These are phyloP conservation scores for Phaethornis superciliosus DNA, from an alignment of 2,113 vertebrate genomes.

Conservation along the genomic window DNA sequence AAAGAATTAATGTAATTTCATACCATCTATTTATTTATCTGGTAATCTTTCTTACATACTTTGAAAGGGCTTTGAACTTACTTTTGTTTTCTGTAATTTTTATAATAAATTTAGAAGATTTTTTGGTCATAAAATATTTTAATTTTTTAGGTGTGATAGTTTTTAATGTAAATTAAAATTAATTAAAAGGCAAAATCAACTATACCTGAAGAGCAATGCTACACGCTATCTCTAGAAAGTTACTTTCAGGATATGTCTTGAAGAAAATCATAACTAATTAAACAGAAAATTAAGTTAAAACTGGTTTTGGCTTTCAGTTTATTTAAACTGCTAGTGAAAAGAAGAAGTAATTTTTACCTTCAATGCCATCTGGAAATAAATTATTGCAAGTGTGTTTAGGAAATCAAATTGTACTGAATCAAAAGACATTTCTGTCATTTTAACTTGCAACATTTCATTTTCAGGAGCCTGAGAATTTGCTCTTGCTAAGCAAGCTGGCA, in stretches of 20 bases:
- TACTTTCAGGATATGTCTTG: not conserved
- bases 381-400: slow-evolving; percentile 3
- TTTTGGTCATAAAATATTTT: not conserved
- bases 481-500: slow-evolving; percentile 47
- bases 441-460: slow-evolving; percentile 43
- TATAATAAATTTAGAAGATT: not conserved
- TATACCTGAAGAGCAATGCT: not conserved
- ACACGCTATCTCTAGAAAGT: not conserved
- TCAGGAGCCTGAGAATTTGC: slow-evolving; percentile 20
- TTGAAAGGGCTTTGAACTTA: not conserved
- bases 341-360: not conserved
- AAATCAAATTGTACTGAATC: slow-evolving; percentile 48
- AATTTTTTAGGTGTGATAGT: not conserved
- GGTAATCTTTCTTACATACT: not conserved
- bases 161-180: not conserved
- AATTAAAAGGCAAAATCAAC: not conserved
- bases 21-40: not conserved
- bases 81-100: not conserved
- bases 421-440: slow-evolving; percentile 35
- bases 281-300: not conserved
- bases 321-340: slow-evolving; percentile 4
- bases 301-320: not conserved
- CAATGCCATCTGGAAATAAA: slow-evolving; percentile 38
- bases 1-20: not conserved
- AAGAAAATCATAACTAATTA: not conserved